A percentile compares a stretch with the other conserved stretches of the same genome.
Conservation (phyloP, 2,113 vertebrate species). For the Microtus pennsylvanicus region DNA sequence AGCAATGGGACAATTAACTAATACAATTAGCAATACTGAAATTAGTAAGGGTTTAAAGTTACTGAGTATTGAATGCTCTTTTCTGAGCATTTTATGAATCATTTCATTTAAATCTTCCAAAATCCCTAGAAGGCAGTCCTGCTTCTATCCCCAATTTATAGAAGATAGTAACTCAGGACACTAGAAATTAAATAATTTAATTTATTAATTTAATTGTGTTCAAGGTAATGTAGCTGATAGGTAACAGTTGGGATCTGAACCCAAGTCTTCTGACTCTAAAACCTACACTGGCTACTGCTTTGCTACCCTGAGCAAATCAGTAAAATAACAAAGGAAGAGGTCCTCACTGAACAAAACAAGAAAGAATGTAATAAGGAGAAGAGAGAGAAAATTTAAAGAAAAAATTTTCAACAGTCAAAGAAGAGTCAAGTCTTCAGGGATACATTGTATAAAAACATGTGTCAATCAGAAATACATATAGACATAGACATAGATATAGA, state of each 20-base stretch:
- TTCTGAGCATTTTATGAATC: background rate
- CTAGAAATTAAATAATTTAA: background rate
- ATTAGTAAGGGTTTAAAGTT: background rate
- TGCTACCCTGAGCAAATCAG: background rate
- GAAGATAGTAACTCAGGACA: conserved; percentile 1
- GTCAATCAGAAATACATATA: background rate
- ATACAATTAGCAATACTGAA: background rate
- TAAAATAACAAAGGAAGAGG: background rate
- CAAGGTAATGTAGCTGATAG: background rate
- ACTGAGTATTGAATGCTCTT: background rate
- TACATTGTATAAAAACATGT: background rate
- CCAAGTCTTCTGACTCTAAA: background rate
- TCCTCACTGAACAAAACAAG: background rate
- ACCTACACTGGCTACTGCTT: background rate
- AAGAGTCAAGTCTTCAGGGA: background rate
- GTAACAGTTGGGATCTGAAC: background rate
- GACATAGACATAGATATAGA: too few species aligned
- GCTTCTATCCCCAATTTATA: background rate
- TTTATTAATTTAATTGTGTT: too few species aligned
- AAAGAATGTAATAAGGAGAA: background rate
- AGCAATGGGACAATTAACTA: background rate
- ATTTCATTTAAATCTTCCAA: background rate
- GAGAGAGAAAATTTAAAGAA: too few species aligned
- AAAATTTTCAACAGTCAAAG: background rate
- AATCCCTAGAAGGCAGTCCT: background rate